These are phyloP conservation scores for Lithodes maja DNA, from an alignment of 2,888 invertebrate species.

Conservation along the genomic window DNA sequence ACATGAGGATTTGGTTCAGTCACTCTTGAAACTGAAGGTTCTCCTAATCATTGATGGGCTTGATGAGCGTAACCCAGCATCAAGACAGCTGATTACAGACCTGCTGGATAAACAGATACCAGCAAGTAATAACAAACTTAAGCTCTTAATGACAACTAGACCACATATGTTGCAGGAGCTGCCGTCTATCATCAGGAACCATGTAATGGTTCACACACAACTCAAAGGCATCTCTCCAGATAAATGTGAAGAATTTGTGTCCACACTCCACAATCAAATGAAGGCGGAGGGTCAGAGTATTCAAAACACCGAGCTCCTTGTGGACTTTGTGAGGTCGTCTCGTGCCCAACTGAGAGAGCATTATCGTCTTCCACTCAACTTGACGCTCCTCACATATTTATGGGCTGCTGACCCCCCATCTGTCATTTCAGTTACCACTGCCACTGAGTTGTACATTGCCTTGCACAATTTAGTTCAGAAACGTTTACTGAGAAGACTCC, in stretches of 20 bases:
- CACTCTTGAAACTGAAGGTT: slow-evolving; percentile 20
- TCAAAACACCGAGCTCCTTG: slow-evolving; percentile 19
- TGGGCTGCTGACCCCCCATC: slow-evolving; percentile 26
- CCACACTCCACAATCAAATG: slow-evolving; percentile 38
- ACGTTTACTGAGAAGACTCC: slow-evolving; percentile 27
- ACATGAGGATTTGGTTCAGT: slow-evolving; percentile 9
- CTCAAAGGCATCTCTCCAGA: slow-evolving; percentile 29
- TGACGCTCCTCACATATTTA: slow-evolving; percentile 42
- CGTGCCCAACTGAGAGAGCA: slow-evolving; percentile 33
- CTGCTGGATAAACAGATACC: slow-evolving; percentile 18
- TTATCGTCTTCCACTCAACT: slow-evolving; percentile 37
- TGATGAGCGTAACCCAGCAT: slow-evolving; percentile 34
- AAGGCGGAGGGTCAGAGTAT: neutral
- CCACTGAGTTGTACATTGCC: slow-evolving; percentile 37
- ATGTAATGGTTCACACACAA: slow-evolving; percentile 13
- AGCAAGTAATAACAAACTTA: neutral
- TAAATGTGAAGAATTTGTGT: slow-evolving; percentile 37
- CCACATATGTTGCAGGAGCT: slow-evolving; percentile 18
- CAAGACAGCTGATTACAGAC: slow-evolving; percentile 19
- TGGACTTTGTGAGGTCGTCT: slow-evolving; percentile 31
- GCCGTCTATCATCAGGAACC: neutral
- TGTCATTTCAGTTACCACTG: slow-evolving; percentile 32
- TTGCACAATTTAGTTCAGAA: slow-evolving; percentile 17
- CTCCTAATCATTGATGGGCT: slow-evolving; percentile 41
- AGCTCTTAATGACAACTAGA: slow-evolving; percentile 37